phyloP scores from a whole-genome alignment of 2,888 invertebrate species.

The Cerceris ruficornis region DNA sequence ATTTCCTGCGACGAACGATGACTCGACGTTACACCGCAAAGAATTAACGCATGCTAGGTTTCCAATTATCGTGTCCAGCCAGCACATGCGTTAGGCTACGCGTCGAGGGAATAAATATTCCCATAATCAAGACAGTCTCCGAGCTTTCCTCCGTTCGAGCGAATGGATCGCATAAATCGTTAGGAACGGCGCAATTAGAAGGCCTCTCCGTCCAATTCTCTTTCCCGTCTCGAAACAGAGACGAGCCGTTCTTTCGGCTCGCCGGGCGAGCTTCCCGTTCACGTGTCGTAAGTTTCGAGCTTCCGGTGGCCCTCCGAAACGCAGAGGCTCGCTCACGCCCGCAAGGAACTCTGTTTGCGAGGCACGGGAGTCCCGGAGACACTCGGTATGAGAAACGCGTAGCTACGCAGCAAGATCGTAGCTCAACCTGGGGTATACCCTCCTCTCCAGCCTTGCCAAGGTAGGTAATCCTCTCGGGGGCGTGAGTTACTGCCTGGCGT shows the following conservation, averaged over 20 bases:
- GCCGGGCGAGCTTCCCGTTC: constrained; percentile 46
- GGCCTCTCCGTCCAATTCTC: too few species aligned
- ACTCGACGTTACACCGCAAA: too few species aligned
- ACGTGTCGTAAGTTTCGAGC: constrained; percentile 74
- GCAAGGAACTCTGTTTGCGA: constrained; percentile 74
- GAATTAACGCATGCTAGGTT: too few species aligned
- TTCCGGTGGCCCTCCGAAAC: constrained; percentile 61
- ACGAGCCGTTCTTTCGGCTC: constrained; percentile 1
- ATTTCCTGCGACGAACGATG: too few species aligned
- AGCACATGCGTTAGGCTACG: too few species aligned
- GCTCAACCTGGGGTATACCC: constrained; percentile 78
- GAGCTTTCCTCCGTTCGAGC: too few species aligned
- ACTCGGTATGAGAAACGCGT: constrained; percentile 82
- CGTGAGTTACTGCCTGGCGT: constrained; percentile 78
- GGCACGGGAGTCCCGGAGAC: constrained; percentile 73
- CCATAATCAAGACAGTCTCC: too few species aligned
- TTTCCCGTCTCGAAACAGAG: not conserved
- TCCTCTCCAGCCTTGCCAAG: constrained; percentile 76
- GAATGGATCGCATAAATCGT: too few species aligned
- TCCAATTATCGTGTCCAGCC: too few species aligned
- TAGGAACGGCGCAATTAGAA: too few species aligned
- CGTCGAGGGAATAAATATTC: too few species aligned
- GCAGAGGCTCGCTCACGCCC: constrained; percentile 63
- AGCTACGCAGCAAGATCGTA: constrained; percentile 81
- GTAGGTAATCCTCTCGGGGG: constrained; percentile 82